A percentile compares a stretch with the other conserved stretches of the same genome.
phyloP scores from a whole-genome alignment of 2,888 invertebrate species.

The Drosophila hamatofila region DNA sequence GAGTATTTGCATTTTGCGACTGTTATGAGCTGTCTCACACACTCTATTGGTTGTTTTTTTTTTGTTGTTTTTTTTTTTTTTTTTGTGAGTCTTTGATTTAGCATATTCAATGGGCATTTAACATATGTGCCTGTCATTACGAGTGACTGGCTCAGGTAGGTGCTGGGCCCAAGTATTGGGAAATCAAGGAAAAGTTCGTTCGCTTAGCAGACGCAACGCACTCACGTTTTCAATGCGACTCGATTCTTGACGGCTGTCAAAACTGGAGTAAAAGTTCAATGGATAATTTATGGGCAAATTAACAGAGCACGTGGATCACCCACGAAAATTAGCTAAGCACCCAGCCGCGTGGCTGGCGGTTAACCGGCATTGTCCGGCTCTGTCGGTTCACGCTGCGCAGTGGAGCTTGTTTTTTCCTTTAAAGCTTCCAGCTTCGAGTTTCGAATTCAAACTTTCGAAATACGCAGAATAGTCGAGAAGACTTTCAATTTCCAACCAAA shows the following conservation, averaged over 20 bases:
- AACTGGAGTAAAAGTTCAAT: slow-evolving; percentile 76
- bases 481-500: slow-evolving; percentile 17
- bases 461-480: slow-evolving; percentile 21
- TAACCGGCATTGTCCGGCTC: background rate
- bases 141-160: slow-evolving; percentile 9
- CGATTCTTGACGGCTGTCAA: slow-evolving; percentile 53
- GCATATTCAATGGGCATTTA: slow-evolving; percentile 66
- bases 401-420: too few species aligned
- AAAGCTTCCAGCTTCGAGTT: background rate
- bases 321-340: slow-evolving; percentile 16
- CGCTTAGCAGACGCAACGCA: slow-evolving; percentile 43
- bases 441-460: slow-evolving; percentile 30
- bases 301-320: slow-evolving; percentile 62
- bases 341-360: background rate
- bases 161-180: slow-evolving; percentile 40
- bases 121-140: slow-evolving; percentile 62
- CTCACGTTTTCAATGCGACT: slow-evolving; percentile 73
- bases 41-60: slow-evolving; percentile 10
- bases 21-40: slow-evolving; percentile 44
- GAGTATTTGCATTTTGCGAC: slow-evolving; percentile 62
- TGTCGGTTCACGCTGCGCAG: background rate
- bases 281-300: slow-evolving; percentile 63
- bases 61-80: slow-evolving; percentile 37
- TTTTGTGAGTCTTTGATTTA: slow-evolving; percentile 42
- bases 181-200: slow-evolving; percentile 75